A percentile compares a stretch with the other conserved stretches of the same genome.
Conservation (phyloP, 2,797 vertebrate genomes). For the Leucoraja ocellata region DNA sequence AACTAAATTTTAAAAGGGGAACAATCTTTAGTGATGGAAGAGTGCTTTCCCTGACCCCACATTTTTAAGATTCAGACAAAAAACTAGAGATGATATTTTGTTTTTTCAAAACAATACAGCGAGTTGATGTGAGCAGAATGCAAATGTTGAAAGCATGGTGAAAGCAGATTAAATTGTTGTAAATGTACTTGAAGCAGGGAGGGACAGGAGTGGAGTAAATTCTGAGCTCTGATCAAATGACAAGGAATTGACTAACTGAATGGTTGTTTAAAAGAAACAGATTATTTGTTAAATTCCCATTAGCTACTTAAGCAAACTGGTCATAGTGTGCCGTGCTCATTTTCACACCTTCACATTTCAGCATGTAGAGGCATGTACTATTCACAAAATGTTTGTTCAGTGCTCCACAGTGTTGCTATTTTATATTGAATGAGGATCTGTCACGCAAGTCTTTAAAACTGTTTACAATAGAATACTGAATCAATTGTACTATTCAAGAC, state of each 20-base stretch:
- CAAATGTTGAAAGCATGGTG: neutral
- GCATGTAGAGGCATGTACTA: neutral
- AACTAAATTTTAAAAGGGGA: neutral
- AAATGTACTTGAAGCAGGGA: neutral
- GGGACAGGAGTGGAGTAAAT: neutral
- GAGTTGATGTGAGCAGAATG: neutral
- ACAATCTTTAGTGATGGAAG: neutral
- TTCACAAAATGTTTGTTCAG: slow-evolving; percentile 12
- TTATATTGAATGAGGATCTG: neutral
- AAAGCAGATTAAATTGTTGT: neutral
- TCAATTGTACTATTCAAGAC: neutral
- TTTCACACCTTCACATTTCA: slow-evolving; percentile 25
- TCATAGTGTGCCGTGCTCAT: neutral
- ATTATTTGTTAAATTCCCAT: neutral
- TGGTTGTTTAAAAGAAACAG: neutral
- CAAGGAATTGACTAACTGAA: neutral
- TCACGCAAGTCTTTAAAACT: neutral
- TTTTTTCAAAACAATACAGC: neutral
- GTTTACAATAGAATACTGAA: neutral
- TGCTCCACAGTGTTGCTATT: neutral
- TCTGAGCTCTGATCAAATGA: neutral
- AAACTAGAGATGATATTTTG: neutral
- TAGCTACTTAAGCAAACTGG: neutral
- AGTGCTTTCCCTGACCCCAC: neutral
- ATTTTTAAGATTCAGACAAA: neutral